Evolutionary conservation across 2,888 invertebrate species (phyloP).

Genomic region (Hirtodrosophila duncani): DNA sequence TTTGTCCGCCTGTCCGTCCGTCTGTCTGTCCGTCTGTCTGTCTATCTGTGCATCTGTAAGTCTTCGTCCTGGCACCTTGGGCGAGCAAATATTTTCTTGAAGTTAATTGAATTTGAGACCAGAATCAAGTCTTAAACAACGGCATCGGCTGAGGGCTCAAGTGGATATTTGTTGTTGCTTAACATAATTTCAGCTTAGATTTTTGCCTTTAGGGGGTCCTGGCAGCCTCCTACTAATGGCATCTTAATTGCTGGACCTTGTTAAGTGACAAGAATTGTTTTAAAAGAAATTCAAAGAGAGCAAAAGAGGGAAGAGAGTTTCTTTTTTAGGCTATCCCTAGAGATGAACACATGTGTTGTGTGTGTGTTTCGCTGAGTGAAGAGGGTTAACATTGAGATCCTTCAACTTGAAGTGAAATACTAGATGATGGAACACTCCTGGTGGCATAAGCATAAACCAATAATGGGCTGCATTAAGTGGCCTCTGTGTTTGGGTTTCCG

Average conservation of each 20-base stretch:
- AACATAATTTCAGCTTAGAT: slow-evolving; percentile 47
- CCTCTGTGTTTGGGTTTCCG: too few relatives aligned
- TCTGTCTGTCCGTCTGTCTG: slow-evolving; percentile 13
- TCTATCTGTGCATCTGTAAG: slow-evolving; percentile 4
- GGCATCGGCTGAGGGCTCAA: too few relatives aligned
- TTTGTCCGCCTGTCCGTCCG: too few relatives aligned
- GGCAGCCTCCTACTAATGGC: slow-evolving; percentile 44
- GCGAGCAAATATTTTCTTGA: slow-evolving; percentile 68
- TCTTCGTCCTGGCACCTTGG: slow-evolving; percentile 36
- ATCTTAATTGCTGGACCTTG: slow-evolving; percentile 44
- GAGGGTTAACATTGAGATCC: slow-evolving; percentile 15
- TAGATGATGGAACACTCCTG: slow-evolving; percentile 19
- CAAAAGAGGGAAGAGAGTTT: slow-evolving; percentile 20
- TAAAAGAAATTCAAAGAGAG: too few relatives aligned
- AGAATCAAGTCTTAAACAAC: too few relatives aligned
- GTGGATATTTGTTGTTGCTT: slow-evolving; percentile 55
- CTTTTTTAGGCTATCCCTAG: slow-evolving; percentile 27
- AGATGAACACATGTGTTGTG: slow-evolving; percentile 31
- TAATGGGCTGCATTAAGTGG: too few relatives aligned
- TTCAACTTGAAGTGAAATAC: slow-evolving; percentile 18
- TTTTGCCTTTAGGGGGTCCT: slow-evolving; percentile 12
- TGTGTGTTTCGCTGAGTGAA: slow-evolving; percentile 8
- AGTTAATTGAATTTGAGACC: slow-evolving; percentile 71
- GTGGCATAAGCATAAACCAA: too few relatives aligned
- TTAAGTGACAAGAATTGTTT: slow-evolving; percentile 63